Conservation (phyloP, 2,888 invertebrate species). For the Machimus rusticus region DNA sequence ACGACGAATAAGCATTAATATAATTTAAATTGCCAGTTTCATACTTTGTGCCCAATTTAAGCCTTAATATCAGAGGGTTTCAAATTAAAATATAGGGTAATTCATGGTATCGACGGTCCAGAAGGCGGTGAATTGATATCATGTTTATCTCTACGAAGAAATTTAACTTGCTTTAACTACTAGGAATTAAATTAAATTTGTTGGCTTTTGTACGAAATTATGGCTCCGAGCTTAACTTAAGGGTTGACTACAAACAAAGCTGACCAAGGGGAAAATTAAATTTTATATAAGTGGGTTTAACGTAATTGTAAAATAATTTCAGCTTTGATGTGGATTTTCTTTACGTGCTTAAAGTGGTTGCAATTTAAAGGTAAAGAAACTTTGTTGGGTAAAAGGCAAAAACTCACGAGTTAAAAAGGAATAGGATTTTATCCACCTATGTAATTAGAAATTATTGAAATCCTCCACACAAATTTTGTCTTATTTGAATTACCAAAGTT, state of each 20-base stretch:
- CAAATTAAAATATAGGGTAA: not conserved
- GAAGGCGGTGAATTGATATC: not conserved
- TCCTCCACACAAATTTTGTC: no score
- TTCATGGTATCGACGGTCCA: not conserved
- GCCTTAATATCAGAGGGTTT: not conserved
- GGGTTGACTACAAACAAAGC: not conserved
- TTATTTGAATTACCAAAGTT: no score
- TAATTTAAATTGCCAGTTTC: not conserved
- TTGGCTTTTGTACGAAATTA: not conserved
- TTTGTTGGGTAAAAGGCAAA: no score
- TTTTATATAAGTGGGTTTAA: no score
- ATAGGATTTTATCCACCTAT: no score
- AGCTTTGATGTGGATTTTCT: no score
- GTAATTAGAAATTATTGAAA: no score
- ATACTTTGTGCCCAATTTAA: not conserved
- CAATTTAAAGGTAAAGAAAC: no score
- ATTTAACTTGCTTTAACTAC: not conserved
- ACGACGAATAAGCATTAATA: no score
- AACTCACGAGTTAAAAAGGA: no score
- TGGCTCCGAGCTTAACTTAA: not conserved
- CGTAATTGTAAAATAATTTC: no score
- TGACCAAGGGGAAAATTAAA: not conserved
- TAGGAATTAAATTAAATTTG: not conserved
- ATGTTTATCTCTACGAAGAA: not conserved
- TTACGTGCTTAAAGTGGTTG: no score